Conservation (phyloP, 2,113 vertebrate species). For the Pionites leucogaster region DNA sequence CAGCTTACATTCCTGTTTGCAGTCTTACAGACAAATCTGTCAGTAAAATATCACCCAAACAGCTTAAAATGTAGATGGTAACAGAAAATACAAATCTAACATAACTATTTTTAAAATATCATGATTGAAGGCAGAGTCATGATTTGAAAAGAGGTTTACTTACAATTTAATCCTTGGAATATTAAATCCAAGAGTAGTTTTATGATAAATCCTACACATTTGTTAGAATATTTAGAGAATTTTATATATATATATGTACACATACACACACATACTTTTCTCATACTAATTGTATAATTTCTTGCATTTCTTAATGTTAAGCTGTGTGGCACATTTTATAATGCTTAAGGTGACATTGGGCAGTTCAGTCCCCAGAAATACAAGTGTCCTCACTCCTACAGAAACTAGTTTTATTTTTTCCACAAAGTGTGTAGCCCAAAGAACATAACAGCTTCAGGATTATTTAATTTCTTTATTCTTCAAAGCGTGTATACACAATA, state of each 20-base stretch:
- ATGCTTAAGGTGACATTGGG: not conserved
- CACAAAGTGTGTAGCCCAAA: not conserved
- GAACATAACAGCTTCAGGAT: not conserved
- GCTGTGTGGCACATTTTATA: not conserved
- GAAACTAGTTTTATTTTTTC: not conserved
- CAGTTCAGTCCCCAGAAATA: not conserved
- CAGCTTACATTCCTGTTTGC: not conserved
- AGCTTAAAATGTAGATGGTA: not conserved
- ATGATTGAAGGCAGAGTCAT: not conserved
- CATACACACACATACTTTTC: not conserved
- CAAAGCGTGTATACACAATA: not conserved
- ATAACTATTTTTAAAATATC: not conserved
- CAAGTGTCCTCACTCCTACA: not conserved
- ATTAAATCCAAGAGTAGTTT: conserved; percentile 10
- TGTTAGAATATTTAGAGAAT: not conserved
- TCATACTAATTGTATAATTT: not conserved
- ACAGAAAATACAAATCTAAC: not conserved
- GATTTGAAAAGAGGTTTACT: not conserved
- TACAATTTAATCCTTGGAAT: not conserved
- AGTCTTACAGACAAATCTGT: conserved; percentile 9
- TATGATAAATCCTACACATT: not conserved
- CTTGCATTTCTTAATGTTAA: not conserved
- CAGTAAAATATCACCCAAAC: conserved; percentile 14
- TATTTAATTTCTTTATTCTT: not conserved
- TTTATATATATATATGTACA: not conserved